Percentiles rank a stretch among this genome's conserved stretches.
Evolutionary conservation across 2,888 invertebrate genomes (phyloP).

Genomic region (Laspeyria flexula): DNA sequence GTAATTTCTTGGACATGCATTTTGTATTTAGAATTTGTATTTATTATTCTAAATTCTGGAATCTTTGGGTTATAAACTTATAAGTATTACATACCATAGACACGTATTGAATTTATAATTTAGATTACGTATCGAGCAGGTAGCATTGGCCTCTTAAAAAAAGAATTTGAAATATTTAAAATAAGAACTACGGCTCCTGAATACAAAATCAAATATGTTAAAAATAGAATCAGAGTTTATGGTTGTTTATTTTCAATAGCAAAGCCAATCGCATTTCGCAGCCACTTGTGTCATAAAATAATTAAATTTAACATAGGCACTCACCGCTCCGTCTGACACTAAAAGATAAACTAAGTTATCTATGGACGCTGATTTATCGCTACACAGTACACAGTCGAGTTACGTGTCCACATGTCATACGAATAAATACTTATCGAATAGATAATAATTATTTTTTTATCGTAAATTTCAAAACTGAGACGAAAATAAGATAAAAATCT

Average conservation of each 20-base stretch:
- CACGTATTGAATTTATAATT: too few relatives aligned
- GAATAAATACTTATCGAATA: constrained; percentile 39
- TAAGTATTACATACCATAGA: too few relatives aligned
- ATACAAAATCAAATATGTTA: too few relatives aligned
- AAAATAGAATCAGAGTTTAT: too few relatives aligned
- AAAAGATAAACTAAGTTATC: constrained; percentile 61
- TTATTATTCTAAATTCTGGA: too few relatives aligned
- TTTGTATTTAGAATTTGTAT: too few relatives aligned
- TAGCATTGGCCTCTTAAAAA: too few relatives aligned
- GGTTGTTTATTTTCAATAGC: neutral
- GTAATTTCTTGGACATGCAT: too few relatives aligned
- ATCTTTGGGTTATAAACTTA: too few relatives aligned
- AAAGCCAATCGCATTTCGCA: neutral
- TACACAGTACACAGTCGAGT: constrained; percentile 18
- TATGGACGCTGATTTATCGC: constrained; percentile 47
- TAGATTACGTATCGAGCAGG: too few relatives aligned
- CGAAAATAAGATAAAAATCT: constrained; percentile 1
- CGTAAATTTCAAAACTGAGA: constrained; percentile 15
- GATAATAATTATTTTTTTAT: constrained; percentile 19
- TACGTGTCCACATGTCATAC: constrained; percentile 45
- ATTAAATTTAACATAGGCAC: constrained; percentile 30
- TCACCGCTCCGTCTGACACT: constrained; percentile 58
- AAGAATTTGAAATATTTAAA: too few relatives aligned
- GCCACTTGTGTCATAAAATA: neutral
- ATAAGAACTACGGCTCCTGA: too few relatives aligned